phyloP scores from a whole-genome alignment of 2,113 vertebrate genomes.

The Notechis scutatus region DNA sequence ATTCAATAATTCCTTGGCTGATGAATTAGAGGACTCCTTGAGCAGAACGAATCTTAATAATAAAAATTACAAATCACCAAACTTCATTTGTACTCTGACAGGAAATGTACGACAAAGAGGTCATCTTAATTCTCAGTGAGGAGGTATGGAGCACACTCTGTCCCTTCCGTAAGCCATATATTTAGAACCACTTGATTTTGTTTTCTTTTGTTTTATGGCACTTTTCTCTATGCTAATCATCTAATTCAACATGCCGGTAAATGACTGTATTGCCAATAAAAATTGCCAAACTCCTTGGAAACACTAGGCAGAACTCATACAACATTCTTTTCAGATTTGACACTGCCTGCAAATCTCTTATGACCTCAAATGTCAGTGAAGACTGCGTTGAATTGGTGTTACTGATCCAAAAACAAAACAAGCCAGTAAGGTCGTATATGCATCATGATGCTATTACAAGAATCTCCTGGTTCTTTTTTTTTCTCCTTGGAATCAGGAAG shows the following conservation, averaged over 20 bases:
- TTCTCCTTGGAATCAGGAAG: background rate
- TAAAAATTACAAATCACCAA: slow-evolving; percentile 48
- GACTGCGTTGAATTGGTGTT: background rate
- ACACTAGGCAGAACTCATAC: background rate
- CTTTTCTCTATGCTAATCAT: slow-evolving; percentile 43
- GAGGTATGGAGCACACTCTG: background rate
- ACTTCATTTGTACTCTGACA: slow-evolving; percentile 31
- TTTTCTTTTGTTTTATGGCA: slow-evolving; percentile 9
- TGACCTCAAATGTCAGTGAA: background rate
- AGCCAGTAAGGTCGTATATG: too few species aligned
- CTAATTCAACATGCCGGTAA: slow-evolving; percentile 13
- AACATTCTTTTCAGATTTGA: background rate
- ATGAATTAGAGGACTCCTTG: slow-evolving; percentile 37
- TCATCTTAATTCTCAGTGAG: slow-evolving; percentile 40
- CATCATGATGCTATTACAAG: background rate
- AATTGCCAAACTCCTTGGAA: background rate
- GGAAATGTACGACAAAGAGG: slow-evolving; percentile 33
- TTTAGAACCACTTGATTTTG: slow-evolving; percentile 7
- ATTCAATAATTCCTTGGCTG: slow-evolving; percentile 38
- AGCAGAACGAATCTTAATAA: slow-evolving; percentile 30
- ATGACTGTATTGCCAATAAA: slow-evolving; percentile 26
- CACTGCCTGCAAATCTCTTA: background rate
- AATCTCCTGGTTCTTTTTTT: background rate
- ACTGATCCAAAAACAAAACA: background rate
- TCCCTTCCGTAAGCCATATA: slow-evolving; percentile 14